Percentiles rank a stretch among this genome's conserved stretches.
phyloP scores from a whole-genome alignment of 1,140 invertebrate genomes.

The Drosophila miranda region DNA sequence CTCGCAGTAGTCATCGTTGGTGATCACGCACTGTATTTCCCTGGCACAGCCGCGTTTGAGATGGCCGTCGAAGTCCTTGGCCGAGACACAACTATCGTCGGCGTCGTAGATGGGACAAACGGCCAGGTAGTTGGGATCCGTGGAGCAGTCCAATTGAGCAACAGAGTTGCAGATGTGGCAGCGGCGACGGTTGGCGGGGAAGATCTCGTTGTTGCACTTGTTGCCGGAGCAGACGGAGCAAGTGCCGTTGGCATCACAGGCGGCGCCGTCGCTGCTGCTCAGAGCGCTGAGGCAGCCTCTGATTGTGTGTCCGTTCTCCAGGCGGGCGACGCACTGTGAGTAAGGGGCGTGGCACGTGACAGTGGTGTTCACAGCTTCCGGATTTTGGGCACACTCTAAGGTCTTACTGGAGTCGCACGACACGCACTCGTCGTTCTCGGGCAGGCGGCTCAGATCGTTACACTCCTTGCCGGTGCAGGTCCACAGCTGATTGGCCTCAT shows the following conservation, averaged over 20 bases:
- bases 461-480: conserved; percentile 56
- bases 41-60: conserved; percentile 59
- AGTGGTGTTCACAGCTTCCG: conserved; percentile 17
- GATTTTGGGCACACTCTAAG: conserved; percentile 59
- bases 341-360: conserved; percentile 46
- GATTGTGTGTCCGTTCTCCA: conserved; percentile 57
- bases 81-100: conserved; percentile 55
- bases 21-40: conserved; percentile 54
- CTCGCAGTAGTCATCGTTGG: conserved; percentile 53
- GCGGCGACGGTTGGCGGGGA: conserved; percentile 56
- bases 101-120: conserved; percentile 65
- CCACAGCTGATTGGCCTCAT: conserved; percentile 44
- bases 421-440: conserved; percentile 46
- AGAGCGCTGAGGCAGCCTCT: conserved; percentile 60
- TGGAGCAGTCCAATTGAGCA: conserved; percentile 31
- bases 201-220: conserved; percentile 63
- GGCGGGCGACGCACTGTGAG: conserved; percentile 51
- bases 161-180: conserved; percentile 73
- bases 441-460: conserved; percentile 49
- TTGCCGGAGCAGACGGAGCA: conserved; percentile 58
- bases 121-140: conserved; percentile 41
- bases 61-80: conserved; percentile 13
- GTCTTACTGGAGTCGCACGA: conserved; percentile 67
- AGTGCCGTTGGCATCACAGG: conserved; percentile 55
- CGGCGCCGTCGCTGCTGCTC: conserved; percentile 22